These are phyloP conservation scores for Alviniconcha strummeri DNA, from an alignment of 2,888 invertebrate species.

Conservation along the genomic window DNA sequence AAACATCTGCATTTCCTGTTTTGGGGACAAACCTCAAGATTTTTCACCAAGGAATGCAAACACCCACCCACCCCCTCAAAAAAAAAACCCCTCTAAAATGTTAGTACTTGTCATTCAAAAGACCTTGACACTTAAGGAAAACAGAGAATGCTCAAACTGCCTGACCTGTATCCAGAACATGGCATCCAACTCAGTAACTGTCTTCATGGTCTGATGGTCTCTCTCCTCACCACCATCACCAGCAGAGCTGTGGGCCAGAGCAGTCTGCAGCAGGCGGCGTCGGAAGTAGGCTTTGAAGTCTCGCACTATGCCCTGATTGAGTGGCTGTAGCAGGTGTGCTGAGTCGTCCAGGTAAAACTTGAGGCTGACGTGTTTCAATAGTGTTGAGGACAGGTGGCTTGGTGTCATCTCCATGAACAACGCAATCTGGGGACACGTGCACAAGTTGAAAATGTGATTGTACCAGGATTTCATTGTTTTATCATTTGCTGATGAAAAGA, in stretches of 20 bases:
- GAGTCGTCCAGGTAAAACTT: conserved; percentile 42
- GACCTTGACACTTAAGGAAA: too few species aligned
- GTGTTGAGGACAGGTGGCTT: conserved; percentile 34
- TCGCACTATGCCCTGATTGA: conserved; percentile 38
- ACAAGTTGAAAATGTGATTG: background rate
- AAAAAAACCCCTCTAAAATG: too few species aligned
- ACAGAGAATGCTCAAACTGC: too few species aligned
- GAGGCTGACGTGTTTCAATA: conserved; percentile 39
- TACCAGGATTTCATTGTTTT: too few species aligned
- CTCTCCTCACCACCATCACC: conserved; percentile 6
- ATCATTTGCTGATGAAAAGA: too few species aligned
- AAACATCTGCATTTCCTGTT: too few species aligned
- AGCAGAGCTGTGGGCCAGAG: conserved; percentile 24
- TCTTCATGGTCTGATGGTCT: background rate
- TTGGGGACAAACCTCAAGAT: too few species aligned
- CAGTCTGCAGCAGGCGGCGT: conserved; percentile 37
- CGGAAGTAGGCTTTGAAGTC: conserved; percentile 38
- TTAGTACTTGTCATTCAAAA: too few species aligned
- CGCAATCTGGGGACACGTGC: conserved; percentile 28
- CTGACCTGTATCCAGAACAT: conserved; percentile 39
- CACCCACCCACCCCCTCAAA: too few species aligned
- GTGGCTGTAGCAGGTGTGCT: conserved; percentile 36
- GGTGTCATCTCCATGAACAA: conserved; percentile 43
- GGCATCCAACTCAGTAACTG: conserved; percentile 35
- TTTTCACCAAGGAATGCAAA: background rate